These are phyloP conservation scores for Chloropsis cyanopogon DNA, from an alignment of 2,113 vertebrate species.

Conservation along the genomic window DNA sequence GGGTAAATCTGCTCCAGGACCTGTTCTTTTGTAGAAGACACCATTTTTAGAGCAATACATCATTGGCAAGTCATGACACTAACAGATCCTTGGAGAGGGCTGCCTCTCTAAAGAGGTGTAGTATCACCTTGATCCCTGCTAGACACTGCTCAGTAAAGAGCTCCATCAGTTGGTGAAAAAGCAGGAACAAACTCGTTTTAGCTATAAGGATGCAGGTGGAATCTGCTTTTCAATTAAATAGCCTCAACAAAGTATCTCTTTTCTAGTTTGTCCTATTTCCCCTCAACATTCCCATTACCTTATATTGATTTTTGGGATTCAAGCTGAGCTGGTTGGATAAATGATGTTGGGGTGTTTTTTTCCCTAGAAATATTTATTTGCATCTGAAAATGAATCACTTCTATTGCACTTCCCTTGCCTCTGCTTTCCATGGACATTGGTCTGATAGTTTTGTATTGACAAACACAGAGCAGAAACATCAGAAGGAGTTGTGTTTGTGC, in stretches of 20 bases:
- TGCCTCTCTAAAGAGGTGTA: background rate
- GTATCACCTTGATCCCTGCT: conserved; percentile 27
- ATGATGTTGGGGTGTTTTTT: fast-evolving
- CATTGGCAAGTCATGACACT: conserved; percentile 66
- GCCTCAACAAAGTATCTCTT: background rate
- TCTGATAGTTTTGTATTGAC: background rate
- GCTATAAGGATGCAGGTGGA: background rate
- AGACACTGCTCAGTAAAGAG: background rate
- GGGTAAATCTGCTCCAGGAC: conserved; percentile 67
- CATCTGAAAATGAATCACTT: background rate
- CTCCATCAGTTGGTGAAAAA: conserved; percentile 41
- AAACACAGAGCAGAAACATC: background rate
- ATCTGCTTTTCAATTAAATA: background rate
- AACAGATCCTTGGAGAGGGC: conserved; percentile 21
- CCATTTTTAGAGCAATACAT: conserved; percentile 69
- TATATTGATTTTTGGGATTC: background rate
- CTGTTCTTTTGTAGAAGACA: conserved; percentile 62
- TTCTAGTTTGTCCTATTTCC: background rate
- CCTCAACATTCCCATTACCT: background rate
- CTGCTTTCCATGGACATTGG: background rate
- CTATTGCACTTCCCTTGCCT: background rate
- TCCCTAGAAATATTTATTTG: background rate
- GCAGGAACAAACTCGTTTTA: background rate
- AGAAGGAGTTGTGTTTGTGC: background rate
- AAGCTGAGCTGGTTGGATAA: background rate